These are phyloP conservation scores for Atherix ibis DNA, from an alignment of 2,888 invertebrate genomes.

Conservation along the genomic window DNA sequence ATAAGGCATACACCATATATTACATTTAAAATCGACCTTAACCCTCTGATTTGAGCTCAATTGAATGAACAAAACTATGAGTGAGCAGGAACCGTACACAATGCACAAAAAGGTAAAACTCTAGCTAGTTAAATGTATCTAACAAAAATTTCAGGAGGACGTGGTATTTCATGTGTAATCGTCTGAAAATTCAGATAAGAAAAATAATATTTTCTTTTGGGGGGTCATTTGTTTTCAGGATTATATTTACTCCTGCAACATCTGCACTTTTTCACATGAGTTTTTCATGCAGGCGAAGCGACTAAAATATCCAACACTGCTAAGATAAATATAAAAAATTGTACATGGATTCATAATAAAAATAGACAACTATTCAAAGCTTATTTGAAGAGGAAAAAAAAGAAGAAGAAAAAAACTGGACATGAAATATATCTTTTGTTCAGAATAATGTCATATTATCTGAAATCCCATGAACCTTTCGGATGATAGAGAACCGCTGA, in stretches of 20 bases:
- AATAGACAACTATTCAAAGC: neutral
- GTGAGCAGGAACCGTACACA: too few relatives aligned
- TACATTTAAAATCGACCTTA: too few relatives aligned
- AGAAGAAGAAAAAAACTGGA: conserved; percentile 4
- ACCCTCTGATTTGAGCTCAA: too few relatives aligned
- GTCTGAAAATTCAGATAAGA: conserved; percentile 13
- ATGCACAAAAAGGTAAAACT: conserved; percentile 1
- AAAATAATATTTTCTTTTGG: conserved; percentile 12
- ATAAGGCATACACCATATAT: neutral
- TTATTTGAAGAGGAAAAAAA: neutral
- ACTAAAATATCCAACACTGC: neutral
- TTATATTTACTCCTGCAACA: conserved; percentile 12
- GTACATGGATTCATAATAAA: neutral
- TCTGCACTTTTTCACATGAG: conserved; percentile 12
- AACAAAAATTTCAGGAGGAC: neutral
- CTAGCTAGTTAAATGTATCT: too few relatives aligned
- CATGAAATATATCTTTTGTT: conserved; percentile 4
- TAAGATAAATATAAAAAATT: neutral
- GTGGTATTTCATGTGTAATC: conserved; percentile 12
- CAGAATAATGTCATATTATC: conserved; percentile 4
- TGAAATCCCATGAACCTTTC: conserved; percentile 5
- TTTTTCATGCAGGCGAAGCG: neutral
- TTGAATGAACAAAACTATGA: too few relatives aligned
- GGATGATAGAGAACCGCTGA: too few relatives aligned
- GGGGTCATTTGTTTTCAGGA: conserved; percentile 13